phyloP scores from a whole-genome alignment of 2,797 vertebrate species.

The Corythornis leucogaster region DNA sequence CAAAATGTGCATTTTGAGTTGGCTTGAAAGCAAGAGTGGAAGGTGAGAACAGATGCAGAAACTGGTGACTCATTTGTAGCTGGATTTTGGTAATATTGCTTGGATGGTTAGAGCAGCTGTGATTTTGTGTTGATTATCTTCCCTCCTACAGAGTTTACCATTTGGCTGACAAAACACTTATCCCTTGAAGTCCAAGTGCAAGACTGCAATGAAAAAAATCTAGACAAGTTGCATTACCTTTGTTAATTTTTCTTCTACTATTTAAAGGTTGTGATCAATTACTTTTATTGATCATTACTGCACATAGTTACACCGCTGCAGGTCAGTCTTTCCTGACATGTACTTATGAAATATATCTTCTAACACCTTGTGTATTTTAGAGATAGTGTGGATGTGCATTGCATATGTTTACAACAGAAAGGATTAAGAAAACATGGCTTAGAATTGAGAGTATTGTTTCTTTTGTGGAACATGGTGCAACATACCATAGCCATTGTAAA shows the following conservation, averaged over 20 bases:
- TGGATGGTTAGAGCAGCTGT: neutral
- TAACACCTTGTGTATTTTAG: neutral
- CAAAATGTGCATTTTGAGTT: conserved; percentile 28
- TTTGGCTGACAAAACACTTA: neutral
- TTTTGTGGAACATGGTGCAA: neutral
- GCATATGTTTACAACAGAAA: neutral
- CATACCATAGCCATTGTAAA: neutral
- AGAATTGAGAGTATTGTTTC: neutral
- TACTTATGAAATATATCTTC: neutral
- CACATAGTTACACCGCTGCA: neutral
- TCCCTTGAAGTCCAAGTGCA: neutral
- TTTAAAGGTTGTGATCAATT: neutral
- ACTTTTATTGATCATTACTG: neutral
- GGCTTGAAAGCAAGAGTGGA: neutral
- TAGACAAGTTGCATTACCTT: neutral
- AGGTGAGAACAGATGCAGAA: conserved; percentile 16
- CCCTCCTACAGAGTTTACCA: neutral
- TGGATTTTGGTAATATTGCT: neutral
- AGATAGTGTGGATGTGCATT: neutral
- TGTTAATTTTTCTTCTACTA: neutral
- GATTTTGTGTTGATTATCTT: neutral
- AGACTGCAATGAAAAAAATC: neutral
- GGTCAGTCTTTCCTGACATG: neutral
- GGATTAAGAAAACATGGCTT: neutral
- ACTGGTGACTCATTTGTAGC: neutral